Evolutionary conservation across 2,113 vertebrate species (phyloP), one percentile per base, ranked within the genome.

Genomic region (Centropristis striata): DNA sequence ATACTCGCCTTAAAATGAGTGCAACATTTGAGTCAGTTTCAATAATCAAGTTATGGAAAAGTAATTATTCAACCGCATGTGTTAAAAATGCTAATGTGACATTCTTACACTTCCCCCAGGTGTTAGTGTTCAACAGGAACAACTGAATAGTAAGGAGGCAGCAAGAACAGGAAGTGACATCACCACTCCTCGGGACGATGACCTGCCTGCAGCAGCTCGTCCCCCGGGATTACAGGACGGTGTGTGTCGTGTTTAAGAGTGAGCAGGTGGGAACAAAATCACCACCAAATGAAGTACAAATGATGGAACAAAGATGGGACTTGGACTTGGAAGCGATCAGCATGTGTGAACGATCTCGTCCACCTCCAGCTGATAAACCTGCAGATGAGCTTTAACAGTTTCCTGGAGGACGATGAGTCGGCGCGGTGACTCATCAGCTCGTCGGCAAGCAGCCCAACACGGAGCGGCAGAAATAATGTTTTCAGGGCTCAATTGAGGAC

Each of bases 361-460:
- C 69, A 32, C 70, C 69, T 58, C 64, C 49, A 54, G 65, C 75
- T 68, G 69, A 86, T 50, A 32, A 78, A 54, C 27, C 32, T n/a
- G 47, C 60, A 60, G 55, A 54, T 46, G 60, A 51, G 20, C 32
- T n/a, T 61, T 12, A 67, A 74, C 65, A 1, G 10, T 4, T 66
- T 78, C 66, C 83, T 78, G 85, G 21, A 15, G 7, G 1, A 3
- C 0, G 53, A 32, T 75, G 70, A 71, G n/a, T 81, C 80, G 78
- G 8, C 0, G 42, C 13, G 1, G 27, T 82, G 80, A 88, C 53
- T 83, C 68, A 80, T 47, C 18, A 8, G 36, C 14, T 71, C 11
- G 42, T 66, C 68, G 4, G 70, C 6, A 57, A 2, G 71, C 67
- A 55, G 66, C 74, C 13, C 16, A 16, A n/a, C n/a, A n/a, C n/a